These are phyloP conservation scores for Beroe forskalii DNA, from an alignment of 37 sponge, comb jelly and placozoan species.

Conservation along the genomic window DNA sequence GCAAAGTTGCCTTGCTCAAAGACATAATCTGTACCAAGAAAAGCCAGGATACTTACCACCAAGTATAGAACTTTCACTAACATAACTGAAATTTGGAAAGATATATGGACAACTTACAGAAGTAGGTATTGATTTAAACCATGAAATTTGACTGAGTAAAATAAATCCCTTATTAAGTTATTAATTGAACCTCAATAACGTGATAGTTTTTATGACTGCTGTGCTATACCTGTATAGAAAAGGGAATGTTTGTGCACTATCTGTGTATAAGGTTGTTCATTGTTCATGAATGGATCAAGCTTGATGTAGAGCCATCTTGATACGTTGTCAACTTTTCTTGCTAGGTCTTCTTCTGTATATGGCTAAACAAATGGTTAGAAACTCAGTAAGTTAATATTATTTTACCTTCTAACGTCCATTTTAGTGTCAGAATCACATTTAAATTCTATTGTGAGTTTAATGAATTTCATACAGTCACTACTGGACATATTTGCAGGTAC, in stretches of 20 bases:
- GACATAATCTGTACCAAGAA: neutral
- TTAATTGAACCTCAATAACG: no score
- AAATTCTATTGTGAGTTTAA: no score
- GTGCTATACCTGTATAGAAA: slow-evolving; percentile 19
- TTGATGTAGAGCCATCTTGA: slow-evolving; percentile 64
- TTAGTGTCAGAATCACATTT: no score
- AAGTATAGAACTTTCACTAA: slow-evolving; percentile 29
- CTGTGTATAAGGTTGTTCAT: slow-evolving; percentile 6
- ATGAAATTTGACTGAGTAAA: no score
- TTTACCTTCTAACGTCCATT: no score
- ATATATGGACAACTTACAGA: no score
- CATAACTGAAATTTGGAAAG: slow-evolving; percentile 56
- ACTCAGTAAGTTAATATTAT: neutral
- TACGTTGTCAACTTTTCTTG: slow-evolving; percentile 32
- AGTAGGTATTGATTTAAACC: no score
- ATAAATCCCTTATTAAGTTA: no score
- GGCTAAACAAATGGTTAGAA: slow-evolving; percentile 3
- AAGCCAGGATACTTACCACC: neutral
- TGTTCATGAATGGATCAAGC: slow-evolving; percentile 49
- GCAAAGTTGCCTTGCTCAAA: slow-evolving; percentile 38
- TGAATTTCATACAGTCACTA: no score
- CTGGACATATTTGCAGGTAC: no score
- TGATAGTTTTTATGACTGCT: no score
- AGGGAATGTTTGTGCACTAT: slow-evolving; percentile 24
- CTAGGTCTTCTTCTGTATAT: slow-evolving; percentile 3